These are phyloP conservation scores for Atractosteus spatula DNA, from an alignment of 2,113 vertebrate genomes.

Conservation along the genomic window DNA sequence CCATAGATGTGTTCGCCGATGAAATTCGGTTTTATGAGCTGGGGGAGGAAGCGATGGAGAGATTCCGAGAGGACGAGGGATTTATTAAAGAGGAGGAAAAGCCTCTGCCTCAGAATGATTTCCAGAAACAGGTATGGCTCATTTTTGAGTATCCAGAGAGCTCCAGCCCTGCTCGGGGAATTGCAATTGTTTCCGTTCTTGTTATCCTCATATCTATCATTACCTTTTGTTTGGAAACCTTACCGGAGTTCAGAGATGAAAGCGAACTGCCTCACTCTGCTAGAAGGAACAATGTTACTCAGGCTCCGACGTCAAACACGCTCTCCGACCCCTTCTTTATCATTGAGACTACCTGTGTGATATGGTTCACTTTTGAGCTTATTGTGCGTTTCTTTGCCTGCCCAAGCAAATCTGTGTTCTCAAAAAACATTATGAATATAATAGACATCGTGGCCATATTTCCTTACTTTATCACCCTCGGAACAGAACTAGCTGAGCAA, in stretches of 20 bases:
- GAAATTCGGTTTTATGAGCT: constrained; percentile 95
- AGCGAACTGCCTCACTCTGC: constrained; percentile 69
- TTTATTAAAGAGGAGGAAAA: constrained; percentile 90
- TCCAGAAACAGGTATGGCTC: constrained; percentile 97
- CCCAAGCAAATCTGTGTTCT: constrained; percentile 91
- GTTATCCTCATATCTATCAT: constrained; percentile 96
- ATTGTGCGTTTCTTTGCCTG: constrained; percentile 90
- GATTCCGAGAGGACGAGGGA: constrained; percentile 91
- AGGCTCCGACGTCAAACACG: constrained; percentile 65
- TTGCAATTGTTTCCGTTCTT: constrained; percentile 90
- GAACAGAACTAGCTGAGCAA: constrained; percentile 87
- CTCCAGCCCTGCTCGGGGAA: constrained; percentile 83
- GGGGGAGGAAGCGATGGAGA: constrained; percentile 88
- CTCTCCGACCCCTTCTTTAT: constrained; percentile 92
- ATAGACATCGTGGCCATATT: constrained; percentile 94
- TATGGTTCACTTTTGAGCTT: constrained; percentile 98
- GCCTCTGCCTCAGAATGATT: constrained; percentile 80
- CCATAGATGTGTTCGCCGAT: constrained; percentile 88
- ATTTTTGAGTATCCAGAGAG: constrained; percentile 96
- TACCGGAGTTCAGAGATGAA: constrained; percentile 91
- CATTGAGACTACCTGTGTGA: constrained; percentile 92
- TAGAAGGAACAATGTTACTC: constrained; percentile 59
- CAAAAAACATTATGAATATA: constrained; percentile 93
- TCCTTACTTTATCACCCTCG: constrained; percentile 94
- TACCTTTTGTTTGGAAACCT: constrained; percentile 93